Percentiles rank a stretch among this genome's conserved stretches.
phyloP scores from a whole-genome alignment of 2,888 invertebrate species.

The Hoplodrina ambigua region DNA sequence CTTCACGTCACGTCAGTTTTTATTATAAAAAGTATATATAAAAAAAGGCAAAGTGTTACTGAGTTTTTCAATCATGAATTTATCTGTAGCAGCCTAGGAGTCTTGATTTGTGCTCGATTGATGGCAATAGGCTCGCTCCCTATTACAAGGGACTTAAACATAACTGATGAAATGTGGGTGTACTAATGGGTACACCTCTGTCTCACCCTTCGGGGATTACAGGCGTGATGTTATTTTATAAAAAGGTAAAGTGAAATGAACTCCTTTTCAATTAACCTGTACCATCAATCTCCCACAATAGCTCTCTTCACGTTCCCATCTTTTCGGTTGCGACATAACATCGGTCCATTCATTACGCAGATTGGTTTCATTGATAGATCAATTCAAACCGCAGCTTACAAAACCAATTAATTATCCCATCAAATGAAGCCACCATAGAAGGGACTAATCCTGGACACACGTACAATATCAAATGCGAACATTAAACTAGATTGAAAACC shows the following conservation, averaged over 20 bases:
- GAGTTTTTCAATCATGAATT: too few species aligned
- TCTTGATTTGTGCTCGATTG: too few species aligned
- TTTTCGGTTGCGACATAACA: slow-evolving; percentile 5
- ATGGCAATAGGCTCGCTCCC: too few species aligned
- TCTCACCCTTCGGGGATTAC: too few species aligned
- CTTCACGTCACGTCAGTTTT: too few species aligned
- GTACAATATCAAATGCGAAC: slow-evolving; percentile 14
- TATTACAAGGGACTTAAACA: too few species aligned
- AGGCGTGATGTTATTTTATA: too few species aligned
- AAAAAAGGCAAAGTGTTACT: too few species aligned
- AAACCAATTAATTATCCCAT: slow-evolving; percentile 41
- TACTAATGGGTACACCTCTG: too few species aligned
- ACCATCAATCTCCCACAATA: neutral
- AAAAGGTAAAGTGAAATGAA: neutral
- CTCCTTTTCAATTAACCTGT: slow-evolving; percentile 13
- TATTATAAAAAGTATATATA: too few species aligned
- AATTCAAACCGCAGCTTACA: slow-evolving; percentile 28
- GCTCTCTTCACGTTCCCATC: neutral
- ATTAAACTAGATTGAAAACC: slow-evolving; percentile 6
- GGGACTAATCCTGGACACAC: slow-evolving; percentile 11
- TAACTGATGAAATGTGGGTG: too few species aligned
- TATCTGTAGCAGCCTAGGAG: neutral
- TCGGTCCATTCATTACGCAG: slow-evolving; percentile 29
- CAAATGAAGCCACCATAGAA: slow-evolving; percentile 38
- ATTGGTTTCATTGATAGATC: slow-evolving; percentile 43